These are phyloP conservation scores for Acleris emargana DNA, from an alignment of 2,888 invertebrate genomes.

Conservation along the genomic window DNA sequence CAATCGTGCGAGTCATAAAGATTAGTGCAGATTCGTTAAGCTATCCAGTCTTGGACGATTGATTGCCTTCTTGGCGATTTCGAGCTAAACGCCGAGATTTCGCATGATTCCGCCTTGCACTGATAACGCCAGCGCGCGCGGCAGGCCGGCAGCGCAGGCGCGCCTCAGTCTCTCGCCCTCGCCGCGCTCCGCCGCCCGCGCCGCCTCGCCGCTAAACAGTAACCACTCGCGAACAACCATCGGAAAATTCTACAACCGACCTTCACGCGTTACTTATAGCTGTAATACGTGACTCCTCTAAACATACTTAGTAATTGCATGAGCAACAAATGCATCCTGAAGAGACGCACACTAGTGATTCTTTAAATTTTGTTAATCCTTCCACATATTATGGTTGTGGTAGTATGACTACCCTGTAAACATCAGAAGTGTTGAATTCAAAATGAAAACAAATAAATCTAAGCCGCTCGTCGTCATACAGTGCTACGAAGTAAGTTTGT, in stretches of 20 bases:
- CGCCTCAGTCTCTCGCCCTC: constrained; percentile 50
- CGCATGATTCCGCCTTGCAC: constrained; percentile 66
- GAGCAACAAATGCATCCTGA: constrained; percentile 11
- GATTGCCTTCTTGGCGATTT: constrained; percentile 20
- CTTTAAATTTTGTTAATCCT: constrained; percentile 13
- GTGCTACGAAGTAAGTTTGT: constrained; percentile 84
- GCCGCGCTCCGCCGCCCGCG: constrained; percentile 48
- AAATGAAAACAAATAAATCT: constrained; percentile 63
- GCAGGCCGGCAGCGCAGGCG: constrained; percentile 35
- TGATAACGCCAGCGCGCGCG: constrained; percentile 61
- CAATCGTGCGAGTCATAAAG: constrained; percentile 2
- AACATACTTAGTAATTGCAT: constrained; percentile 24
- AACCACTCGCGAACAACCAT: constrained; percentile 41
- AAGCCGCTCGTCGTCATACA: constrained; percentile 84
- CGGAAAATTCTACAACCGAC: constrained; percentile 61
- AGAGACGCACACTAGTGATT: constrained; percentile 8
- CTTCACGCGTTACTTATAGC: constrained; percentile 67
- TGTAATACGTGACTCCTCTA: constrained; percentile 42
- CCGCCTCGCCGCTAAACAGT: constrained; percentile 20
- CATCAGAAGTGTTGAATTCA: constrained; percentile 19
- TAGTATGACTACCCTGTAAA: constrained; percentile 16
- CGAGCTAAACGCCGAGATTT: constrained; percentile 53
- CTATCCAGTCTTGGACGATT: constrained; percentile 30
- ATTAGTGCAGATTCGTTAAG: constrained; percentile 14
- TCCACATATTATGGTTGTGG: constrained; percentile 15